phyloP scores from a whole-genome alignment of 2,797 vertebrate species.

The Danio kyathit region DNA sequence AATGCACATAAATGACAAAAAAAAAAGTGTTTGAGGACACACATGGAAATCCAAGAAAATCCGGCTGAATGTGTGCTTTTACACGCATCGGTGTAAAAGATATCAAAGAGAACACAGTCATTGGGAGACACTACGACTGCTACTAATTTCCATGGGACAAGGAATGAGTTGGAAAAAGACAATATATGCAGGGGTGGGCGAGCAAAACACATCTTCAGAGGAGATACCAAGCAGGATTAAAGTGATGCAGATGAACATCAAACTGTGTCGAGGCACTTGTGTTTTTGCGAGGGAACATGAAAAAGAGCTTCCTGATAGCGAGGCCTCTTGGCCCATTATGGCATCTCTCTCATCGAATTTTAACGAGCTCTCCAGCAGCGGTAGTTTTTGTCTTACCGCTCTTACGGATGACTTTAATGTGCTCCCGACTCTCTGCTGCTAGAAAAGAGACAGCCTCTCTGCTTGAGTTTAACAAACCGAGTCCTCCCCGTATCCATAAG shows the following conservation, averaged over 20 bases:
- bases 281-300: conserved; percentile 62
- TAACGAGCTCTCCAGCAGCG: conserved; percentile 55
- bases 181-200: conserved; percentile 41
- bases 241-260: conserved; percentile 63
- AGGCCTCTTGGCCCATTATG: conserved; percentile 56
- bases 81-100: conserved; percentile 12
- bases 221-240: conserved; percentile 55
- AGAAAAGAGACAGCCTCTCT: conserved; percentile 38
- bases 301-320: conserved; percentile 63
- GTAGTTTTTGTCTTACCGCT: conserved; percentile 51
- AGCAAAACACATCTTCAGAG: conserved; percentile 49
- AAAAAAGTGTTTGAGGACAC: not conserved
- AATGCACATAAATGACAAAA: conserved; percentile 38
- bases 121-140: conserved; percentile 44
- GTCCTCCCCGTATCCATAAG: not conserved
- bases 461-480: conserved; percentile 41
- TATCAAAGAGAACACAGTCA: conserved; percentile 39
- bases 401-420: conserved; percentile 50
- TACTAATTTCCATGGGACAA: conserved; percentile 52
- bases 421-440: conserved; percentile 28
- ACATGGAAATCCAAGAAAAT: not conserved
- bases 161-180: conserved; percentile 43
- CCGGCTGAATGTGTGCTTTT: not conserved
- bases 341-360: conserved; percentile 58
- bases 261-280: conserved; percentile 58